phyloP scores from a whole-genome alignment of 2,888 invertebrate genomes.

The Elegia similella region DNA sequence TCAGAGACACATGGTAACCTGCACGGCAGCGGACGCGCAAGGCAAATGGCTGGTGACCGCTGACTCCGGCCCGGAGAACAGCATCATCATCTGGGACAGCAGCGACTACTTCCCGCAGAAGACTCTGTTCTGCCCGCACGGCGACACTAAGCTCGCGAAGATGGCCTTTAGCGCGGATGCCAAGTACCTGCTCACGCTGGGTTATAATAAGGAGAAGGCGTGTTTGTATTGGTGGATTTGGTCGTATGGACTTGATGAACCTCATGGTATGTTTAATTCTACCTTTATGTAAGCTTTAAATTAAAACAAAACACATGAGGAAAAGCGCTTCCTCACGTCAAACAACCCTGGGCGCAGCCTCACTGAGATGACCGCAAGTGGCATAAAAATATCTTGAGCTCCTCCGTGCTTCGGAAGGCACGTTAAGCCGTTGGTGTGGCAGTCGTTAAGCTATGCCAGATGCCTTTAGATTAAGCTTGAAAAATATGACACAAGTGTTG shows the following conservation, averaged over 20 bases:
- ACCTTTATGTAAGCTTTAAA: no score
- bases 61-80: conserved; percentile 80
- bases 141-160: conserved; percentile 51
- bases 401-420: no score
- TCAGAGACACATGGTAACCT: conserved; percentile 76
- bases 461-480: no score
- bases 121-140: conserved; percentile 80
- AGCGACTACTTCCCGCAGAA: conserved; percentile 69
- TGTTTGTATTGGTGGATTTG: conserved; percentile 83
- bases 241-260: conserved; percentile 73
- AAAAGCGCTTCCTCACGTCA: no score
- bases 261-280: conserved; percentile 68
- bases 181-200: conserved; percentile 81
- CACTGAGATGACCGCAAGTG: no score
- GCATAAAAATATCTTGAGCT: no score
- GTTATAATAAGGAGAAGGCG: conserved; percentile 66
- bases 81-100: conserved; percentile 82
- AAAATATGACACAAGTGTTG: no score
- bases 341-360: no score
- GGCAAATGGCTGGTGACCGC: conserved; percentile 83
- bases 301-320: no score
- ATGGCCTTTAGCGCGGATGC: conserved; percentile 79
- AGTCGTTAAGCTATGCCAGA: no score
- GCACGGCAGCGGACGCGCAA: conserved; percentile 67
- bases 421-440: no score